phyloP scores from a whole-genome alignment of 2,113 vertebrate genomes.

The Chrysemys picta region DNA sequence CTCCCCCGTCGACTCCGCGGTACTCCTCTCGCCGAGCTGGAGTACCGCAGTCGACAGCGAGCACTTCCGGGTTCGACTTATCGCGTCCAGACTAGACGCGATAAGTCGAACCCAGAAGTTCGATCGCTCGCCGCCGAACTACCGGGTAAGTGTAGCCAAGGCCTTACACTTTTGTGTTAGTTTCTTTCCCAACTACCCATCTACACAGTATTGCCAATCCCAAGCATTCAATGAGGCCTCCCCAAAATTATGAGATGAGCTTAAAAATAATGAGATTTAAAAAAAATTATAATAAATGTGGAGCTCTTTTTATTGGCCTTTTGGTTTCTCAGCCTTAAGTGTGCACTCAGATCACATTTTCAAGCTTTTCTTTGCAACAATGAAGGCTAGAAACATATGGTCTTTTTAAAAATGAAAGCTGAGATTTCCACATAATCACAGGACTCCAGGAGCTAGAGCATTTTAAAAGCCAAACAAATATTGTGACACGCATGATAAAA shows the following conservation, averaged over 20 bases:
- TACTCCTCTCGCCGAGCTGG: too few species aligned
- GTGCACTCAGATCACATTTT: not conserved
- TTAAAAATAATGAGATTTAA: not conserved
- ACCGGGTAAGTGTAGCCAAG: too few species aligned
- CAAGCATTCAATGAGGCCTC: slow-evolving; percentile 44
- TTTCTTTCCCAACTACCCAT: slow-evolving; percentile 47
- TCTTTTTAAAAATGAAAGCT: not conserved
- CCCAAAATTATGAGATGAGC: slow-evolving; percentile 36
- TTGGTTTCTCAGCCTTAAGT: not conserved
- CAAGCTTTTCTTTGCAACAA: not conserved
- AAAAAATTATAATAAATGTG: not conserved
- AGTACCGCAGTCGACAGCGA: too few species aligned
- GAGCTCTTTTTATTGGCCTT: not conserved
- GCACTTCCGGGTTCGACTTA: too few species aligned
- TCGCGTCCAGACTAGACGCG: too few species aligned
- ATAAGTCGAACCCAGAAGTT: too few species aligned
- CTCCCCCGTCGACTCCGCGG: too few species aligned
- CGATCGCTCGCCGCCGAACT: too few species aligned
- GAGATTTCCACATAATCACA: not conserved
- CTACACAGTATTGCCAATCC: not conserved
- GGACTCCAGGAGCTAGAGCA: not conserved
- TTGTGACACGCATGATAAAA: not conserved
- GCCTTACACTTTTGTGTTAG: slow-evolving; percentile 22
- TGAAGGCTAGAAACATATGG: not conserved
- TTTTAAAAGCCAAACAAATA: not conserved